Base-by-base conservation (phyloP, 37 sponge, comb jelly and placozoan genomes). In the Chondrilla cf. caribensis region DNA sequence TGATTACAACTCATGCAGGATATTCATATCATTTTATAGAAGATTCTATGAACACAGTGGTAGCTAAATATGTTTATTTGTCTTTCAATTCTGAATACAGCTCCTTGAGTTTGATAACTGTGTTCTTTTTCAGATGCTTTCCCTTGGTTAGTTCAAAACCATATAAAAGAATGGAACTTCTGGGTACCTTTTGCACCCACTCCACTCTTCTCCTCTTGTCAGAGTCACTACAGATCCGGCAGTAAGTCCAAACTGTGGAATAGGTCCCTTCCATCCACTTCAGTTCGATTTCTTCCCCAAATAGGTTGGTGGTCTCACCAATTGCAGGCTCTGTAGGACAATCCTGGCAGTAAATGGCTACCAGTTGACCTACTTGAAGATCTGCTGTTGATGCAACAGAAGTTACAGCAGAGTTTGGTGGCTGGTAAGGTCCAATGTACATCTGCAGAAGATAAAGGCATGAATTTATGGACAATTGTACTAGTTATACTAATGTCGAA, bases 231-330 rank as follows among this genome's bases (percentile, higher is more conserved):
- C 24, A 43, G 2, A 64, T 19, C 58, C 59, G 79, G 32, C 40
- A 70, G 1, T 31, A 40, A 51, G 55, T 71, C 84, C 89, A 84
- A 59, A 55, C 19, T 42, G 66, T 39, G n/a, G 62, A 36, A 31
- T 88, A 88, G n/a, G 38, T 54, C 11, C 89, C 85, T 76, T 88
- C 77, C 54, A 84, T 18, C 89, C 89, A 88, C 14, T 44, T 22
- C 0, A 88, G 26, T 4, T 84, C 81, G 2, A 88, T 40, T 0
- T 58, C 58, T 38, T 24, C 40, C 5, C 41, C 77, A 41, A 38
- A 19, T 19, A 84, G 32, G 54, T 79, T 38, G 3, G n/a, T 38
- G 38, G 35, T 31, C 9, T 59, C 18, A 0, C 66, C 84, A 59
- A 88, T 79, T 4, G 70, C 57, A 22, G 85, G 89, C 38, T 83